A percentile compares a stretch with the other conserved stretches of the same genome.
Conservation (phyloP, 2,888 invertebrate genomes). For the Sinohyriopsis cumingii region DNA sequence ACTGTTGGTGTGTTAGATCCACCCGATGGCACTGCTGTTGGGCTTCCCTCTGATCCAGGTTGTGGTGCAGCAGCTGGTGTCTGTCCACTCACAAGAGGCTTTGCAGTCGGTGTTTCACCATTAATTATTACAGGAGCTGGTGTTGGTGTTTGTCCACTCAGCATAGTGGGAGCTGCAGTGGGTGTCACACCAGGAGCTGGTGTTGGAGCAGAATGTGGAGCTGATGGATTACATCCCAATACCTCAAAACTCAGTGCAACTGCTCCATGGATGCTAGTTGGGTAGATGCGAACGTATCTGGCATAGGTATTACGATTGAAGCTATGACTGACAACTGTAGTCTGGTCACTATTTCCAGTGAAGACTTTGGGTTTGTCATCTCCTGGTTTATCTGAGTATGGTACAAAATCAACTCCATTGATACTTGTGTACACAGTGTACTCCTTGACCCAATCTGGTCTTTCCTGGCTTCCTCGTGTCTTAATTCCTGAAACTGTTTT, state of each 20-base stretch:
- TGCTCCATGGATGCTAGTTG: slow-evolving; percentile 43
- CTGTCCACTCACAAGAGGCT: slow-evolving; percentile 12
- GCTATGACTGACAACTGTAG: slow-evolving; percentile 32
- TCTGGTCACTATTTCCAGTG: slow-evolving; percentile 45
- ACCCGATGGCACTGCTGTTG: slow-evolving; percentile 17
- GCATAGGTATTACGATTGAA: slow-evolving; percentile 55
- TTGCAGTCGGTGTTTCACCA: slow-evolving; percentile 25
- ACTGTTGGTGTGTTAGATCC: slow-evolving; percentile 23
- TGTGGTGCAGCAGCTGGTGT: slow-evolving; percentile 23
- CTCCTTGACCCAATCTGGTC: slow-evolving; percentile 41
- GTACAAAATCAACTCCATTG: slow-evolving; percentile 48
- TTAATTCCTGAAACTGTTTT: slow-evolving; percentile 53
- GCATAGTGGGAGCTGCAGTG: slow-evolving; percentile 3
- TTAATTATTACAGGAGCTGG: slow-evolving; percentile 11
- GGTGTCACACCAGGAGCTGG: slow-evolving; percentile 1
- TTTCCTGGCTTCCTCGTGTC: slow-evolving; percentile 38
- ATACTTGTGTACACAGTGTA: slow-evolving; percentile 49
- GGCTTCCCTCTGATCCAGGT: slow-evolving; percentile 1
- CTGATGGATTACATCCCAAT: slow-evolving; percentile 57
- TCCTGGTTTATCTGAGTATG: slow-evolving; percentile 41
- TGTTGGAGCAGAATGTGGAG: slow-evolving; percentile 15
- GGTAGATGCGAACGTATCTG: slow-evolving; percentile 49
- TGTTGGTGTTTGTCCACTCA: slow-evolving; percentile 21
- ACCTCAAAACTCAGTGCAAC: slow-evolving; percentile 55
- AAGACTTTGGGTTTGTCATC: slow-evolving; percentile 40